These are phyloP conservation scores for Tipula unca DNA, from an alignment of 2,888 invertebrate genomes.

Conservation along the genomic window DNA sequence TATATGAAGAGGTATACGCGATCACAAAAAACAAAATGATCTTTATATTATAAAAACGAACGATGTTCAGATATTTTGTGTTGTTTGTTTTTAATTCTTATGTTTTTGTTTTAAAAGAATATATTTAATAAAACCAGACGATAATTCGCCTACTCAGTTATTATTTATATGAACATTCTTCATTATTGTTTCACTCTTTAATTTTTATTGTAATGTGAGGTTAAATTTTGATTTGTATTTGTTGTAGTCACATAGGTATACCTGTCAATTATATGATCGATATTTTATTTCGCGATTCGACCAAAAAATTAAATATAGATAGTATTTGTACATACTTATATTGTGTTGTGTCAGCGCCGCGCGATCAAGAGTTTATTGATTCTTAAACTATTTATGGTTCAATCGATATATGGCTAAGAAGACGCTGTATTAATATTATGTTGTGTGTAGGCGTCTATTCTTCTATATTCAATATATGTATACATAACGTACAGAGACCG, in stretches of 20 bases:
- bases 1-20: not conserved
- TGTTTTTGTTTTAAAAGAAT: not conserved
- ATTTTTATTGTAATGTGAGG: not conserved
- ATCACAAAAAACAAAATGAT: not conserved
- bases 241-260: constrained; percentile 2
- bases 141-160: constrained; percentile 14
- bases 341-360: not conserved
- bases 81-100: constrained; percentile 3
- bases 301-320: not conserved
- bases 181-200: not conserved
- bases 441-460: not conserved
- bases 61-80: not conserved
- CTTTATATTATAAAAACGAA: not conserved
- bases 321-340: not conserved
- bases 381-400: not conserved
- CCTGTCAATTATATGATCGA: not conserved
- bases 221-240: not conserved
- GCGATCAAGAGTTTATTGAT: not conserved
- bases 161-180: constrained; percentile 8
- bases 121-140: not conserved
- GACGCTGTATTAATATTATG: not conserved
- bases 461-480: not conserved
- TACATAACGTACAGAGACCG: not conserved
- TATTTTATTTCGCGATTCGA: not conserved
- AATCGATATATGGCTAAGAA: not conserved